Conservation (phyloP, 2,888 invertebrate species). For the Tinea semifulvella region DNA sequence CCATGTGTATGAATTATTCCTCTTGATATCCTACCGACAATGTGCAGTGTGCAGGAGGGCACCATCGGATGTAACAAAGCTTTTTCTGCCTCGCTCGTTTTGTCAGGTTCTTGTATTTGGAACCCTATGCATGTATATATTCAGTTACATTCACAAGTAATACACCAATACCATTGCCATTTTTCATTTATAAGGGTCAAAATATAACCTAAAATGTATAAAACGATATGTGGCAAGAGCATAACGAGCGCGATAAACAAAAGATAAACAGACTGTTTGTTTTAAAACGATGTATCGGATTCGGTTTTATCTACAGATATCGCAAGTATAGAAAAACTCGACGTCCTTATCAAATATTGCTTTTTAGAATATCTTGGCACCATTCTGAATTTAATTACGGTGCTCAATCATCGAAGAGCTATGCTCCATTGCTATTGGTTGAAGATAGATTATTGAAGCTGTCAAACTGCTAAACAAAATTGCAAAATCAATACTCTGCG, state of each 20-base stretch:
- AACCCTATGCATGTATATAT: too few species aligned
- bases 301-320: slow-evolving; percentile 3
- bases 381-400: neutral
- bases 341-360: neutral
- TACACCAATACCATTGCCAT: too few species aligned
- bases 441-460: neutral
- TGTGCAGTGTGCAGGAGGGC: too few species aligned
- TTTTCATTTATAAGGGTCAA: too few species aligned
- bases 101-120: too few species aligned
- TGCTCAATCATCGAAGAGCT: neutral
- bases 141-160: too few species aligned
- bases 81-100: too few species aligned
- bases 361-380: neutral
- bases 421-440: neutral
- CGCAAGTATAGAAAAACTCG: neutral
- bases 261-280: slow-evolving; percentile 4
- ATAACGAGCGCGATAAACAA: neutral
- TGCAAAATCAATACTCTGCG: slow-evolving; percentile 9
- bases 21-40: too few species aligned
- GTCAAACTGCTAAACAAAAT: slow-evolving; percentile 3
- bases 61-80: too few species aligned
- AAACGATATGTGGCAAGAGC: too few species aligned
- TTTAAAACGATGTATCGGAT: neutral
- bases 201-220: too few species aligned
- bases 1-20: too few species aligned